Conservation (phyloP, 2,797 vertebrate genomes). For the Tarsius wallacei region DNA sequence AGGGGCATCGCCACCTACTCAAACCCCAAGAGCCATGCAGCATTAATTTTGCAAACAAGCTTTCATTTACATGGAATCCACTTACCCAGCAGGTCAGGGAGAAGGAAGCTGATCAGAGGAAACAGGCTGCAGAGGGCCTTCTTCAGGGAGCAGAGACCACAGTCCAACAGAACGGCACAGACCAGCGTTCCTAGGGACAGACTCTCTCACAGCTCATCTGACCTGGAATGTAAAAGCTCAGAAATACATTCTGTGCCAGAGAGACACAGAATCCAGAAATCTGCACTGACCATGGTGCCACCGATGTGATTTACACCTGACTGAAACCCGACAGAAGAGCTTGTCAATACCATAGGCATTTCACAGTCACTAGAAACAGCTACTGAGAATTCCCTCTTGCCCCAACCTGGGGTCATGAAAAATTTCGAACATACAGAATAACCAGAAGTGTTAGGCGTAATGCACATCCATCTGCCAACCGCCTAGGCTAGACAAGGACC, state of each 20-base stretch:
- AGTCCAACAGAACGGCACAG: not conserved
- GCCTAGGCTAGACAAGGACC: not conserved
- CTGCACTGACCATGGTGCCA: not conserved
- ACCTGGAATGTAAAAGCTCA: conserved; percentile 47
- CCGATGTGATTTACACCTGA: conserved; percentile 4
- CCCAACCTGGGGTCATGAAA: conserved; percentile 29
- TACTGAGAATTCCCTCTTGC: conserved; percentile 11
- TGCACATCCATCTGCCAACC: conserved; percentile 6
- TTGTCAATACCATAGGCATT: conserved; percentile 15
- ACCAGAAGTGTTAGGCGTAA: not conserved
- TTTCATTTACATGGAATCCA: conserved; percentile 29
- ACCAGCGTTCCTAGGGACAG: not conserved
- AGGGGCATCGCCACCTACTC: not conserved
- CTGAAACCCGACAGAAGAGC: conserved; percentile 67
- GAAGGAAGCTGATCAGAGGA: not conserved
- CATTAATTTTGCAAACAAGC: not conserved
- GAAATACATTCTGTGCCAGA: conserved; percentile 9
- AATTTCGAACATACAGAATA: not conserved
- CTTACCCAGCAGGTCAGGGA: conserved; percentile 7
- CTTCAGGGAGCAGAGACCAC: conserved; percentile 28
- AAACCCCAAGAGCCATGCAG: not conserved
- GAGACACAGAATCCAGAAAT: not conserved
- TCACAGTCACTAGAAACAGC: conserved; percentile 34
- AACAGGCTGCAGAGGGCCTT: not conserved
- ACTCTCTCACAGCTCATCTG: not conserved